Evolutionary conservation across 2,888 invertebrate species (phyloP), one percentile per base, ranked within the genome.

Genomic region (Eretmocerus hayati): DNA sequence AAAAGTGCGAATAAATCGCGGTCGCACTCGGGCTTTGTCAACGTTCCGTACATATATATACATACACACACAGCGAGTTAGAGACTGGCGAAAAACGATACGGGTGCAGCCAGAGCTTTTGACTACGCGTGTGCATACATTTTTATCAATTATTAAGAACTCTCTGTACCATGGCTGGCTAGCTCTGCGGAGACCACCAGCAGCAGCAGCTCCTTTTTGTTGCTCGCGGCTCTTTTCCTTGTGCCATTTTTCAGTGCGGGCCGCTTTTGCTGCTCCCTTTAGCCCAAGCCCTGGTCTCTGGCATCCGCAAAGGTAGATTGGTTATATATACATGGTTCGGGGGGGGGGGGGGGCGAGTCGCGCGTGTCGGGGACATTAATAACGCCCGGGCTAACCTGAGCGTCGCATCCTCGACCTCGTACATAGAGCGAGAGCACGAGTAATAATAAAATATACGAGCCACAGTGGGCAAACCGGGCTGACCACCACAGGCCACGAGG

Each of bases 91-190:
- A 26, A 26, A 26, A 26, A 26, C 26, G 26, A 26, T 26, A 26
- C 26, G 26, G 26, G 26, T 11, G 26, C 26, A 11, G 26, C 8
- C 26, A n/a, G 44, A 52, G 51, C 56, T 57, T 58, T 58, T 55
- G 58, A 57, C 58, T 58, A 56, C 58, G 58, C 63, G 59, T 58
- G 59, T 64, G 62, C 66, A 66, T 69, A 67, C 69, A 69, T 70
- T 69, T 69, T 69, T 70, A 69, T 70, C 69, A 69, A 69, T 70
- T 70, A 69, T 70, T 70, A 69, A 70, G 69, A 69, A 69, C 64
- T 63, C 62, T 53, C 61, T 19, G 23, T 20, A n/a, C 11, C 35
- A 6, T 2, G 23, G 21, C n/a, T 22, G 13, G 33, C 23, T n/a
- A n/a, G n/a, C n/a, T n/a, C n/a, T n/a, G n/a, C n/a, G n/a, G n/a